phyloP scores from a whole-genome alignment of 2,797 vertebrate species.

The Borostomias antarcticus region DNA sequence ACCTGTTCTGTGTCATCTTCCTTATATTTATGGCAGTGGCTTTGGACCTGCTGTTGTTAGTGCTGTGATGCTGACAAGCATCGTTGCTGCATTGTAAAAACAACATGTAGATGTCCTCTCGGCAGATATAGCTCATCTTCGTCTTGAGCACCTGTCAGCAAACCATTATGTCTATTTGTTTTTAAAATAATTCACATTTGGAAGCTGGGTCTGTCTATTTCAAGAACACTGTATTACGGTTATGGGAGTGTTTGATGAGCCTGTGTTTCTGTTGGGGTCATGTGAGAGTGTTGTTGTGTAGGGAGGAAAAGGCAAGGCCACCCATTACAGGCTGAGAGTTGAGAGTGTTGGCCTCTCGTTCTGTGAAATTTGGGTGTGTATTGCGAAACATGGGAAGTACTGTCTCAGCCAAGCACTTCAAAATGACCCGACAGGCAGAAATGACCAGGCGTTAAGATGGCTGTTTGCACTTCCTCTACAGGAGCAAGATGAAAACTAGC shows the following conservation, averaged over 20 bases:
- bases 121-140: not conserved
- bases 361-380: slow-evolving; percentile 66
- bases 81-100: not conserved
- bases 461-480: slow-evolving; percentile 69
- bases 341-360: slow-evolving; percentile 51
- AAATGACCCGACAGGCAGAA: slow-evolving; percentile 64
- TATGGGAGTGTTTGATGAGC: slow-evolving; percentile 42
- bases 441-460: slow-evolving; percentile 64
- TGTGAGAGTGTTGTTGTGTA: slow-evolving; percentile 62
- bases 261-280: slow-evolving; percentile 49
- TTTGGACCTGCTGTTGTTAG: slow-evolving; percentile 11
- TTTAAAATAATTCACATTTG: not conserved
- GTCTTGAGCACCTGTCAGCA: not conserved
- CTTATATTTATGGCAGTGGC: slow-evolving; percentile 30
- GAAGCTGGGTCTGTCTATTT: slow-evolving; percentile 8
- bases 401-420: slow-evolving; percentile 68
- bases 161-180: not conserved
- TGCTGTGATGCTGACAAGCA: not conserved
- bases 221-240: slow-evolving; percentile 44
- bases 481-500: slow-evolving; percentile 51
- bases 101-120: not conserved
- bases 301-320: slow-evolving; percentile 46
- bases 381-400: slow-evolving; percentile 84
- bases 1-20: slow-evolving; percentile 27
- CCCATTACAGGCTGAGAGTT: slow-evolving; percentile 50